Base-by-base conservation (phyloP, 2,797 vertebrate genomes). In the Graptemys geographica region DNA sequence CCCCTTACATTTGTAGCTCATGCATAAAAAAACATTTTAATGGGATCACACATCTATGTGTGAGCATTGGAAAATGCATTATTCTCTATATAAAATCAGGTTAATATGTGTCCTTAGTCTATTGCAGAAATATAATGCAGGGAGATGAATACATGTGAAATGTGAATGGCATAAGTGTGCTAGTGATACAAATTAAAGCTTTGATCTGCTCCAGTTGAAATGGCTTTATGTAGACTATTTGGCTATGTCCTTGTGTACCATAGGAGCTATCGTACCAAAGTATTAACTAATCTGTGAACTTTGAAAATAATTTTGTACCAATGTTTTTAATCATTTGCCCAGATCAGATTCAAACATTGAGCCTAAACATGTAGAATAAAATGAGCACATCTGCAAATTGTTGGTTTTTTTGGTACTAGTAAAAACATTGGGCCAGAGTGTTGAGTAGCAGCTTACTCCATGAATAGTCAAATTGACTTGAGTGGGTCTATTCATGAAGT, bases 331-430 rank as follows among this genome's bases (percentile, higher is more conserved):
- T 76, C 31, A 1, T 11, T 21, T 52, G 2, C 23, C 27, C 6
- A 0, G 47, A 49, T 31, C 16, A 8, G 41, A 0, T 53, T 8
- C 0, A 0, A 53, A 27, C 11, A 0, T 33, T 0, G 11, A 55
- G 23, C 44, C 28, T 1, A 21, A 84, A 1, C n/a, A 19, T 0
- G 0, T 0, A 8, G 51, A 53, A 65, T 4, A 65, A 4, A n/a
- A n/a, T 0, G 41, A 41, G 41, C 25, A 11, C 47, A 19, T 79
- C 21, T 41, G 37, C 41, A 23, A 41, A 72, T 23, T 72, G 10
- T 37, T 21, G 9, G 19, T 1, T 12, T 21, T 21, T 72, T 76
- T 76, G 5, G 5, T 41, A 72, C 19, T 72, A 37, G 21, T 19
- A 11, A 72, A 72, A 18, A 72, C 13, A 16, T 28, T 49, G 27